phyloP scores from a whole-genome alignment of 2,888 invertebrate species.

The Molanna angustata region DNA sequence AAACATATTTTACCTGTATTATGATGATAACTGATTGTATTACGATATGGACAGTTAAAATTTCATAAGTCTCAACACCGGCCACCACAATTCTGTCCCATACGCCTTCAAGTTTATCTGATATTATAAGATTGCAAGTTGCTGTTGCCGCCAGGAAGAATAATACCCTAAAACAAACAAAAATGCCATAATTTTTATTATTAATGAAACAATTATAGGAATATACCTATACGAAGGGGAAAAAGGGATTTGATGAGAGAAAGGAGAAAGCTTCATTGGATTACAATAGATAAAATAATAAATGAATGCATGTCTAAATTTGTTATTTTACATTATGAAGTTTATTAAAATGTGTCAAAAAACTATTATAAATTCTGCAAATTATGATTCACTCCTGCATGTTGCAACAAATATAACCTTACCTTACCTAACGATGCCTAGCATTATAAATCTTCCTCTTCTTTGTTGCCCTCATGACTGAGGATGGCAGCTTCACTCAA shows the following conservation, averaged over 20 bases:
- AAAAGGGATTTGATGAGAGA: not conserved
- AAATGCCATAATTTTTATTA: no score
- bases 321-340: not conserved
- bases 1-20: constrained; percentile 57
- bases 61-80: constrained; percentile 77
- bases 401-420: no score
- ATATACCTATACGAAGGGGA: not conserved
- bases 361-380: no score
- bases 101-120: constrained; percentile 78
- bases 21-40: constrained; percentile 72
- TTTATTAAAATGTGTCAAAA: no score
- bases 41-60: constrained; percentile 75
- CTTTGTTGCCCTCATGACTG: no score
- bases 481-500: no score
- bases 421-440: no score
- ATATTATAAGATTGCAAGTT: constrained; percentile 78
- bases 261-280: no score
- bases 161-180: no score
- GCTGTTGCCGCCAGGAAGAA: constrained; percentile 84
- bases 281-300: not conserved
- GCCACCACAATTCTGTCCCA: constrained; percentile 86
- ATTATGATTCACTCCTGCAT: no score
- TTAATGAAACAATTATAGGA: no score
- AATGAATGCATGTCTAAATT: not conserved
- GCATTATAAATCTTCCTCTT: no score